Evolutionary conservation across 2,888 invertebrate genomes (phyloP).

Genomic region (Graphium colonna): DNA sequence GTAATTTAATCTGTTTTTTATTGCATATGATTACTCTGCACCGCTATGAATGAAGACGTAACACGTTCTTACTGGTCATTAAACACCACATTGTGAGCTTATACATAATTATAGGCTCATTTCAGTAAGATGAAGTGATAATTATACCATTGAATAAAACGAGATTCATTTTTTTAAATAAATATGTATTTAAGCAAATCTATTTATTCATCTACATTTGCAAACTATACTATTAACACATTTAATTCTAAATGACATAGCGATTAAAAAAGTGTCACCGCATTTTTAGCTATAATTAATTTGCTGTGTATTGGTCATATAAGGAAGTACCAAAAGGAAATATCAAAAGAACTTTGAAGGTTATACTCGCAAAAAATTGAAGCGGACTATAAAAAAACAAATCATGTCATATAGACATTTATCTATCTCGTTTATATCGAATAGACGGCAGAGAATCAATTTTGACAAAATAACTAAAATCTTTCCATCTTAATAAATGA

Average conservation of each 20-base stretch:
- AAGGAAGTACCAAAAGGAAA: slow-evolving; percentile 34
- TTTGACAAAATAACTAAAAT: too few species aligned
- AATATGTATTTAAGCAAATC: background rate
- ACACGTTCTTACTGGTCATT: background rate
- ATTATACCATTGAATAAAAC: background rate
- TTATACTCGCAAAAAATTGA: slow-evolving; percentile 39
- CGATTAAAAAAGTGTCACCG: background rate
- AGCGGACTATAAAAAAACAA: slow-evolving; percentile 32
- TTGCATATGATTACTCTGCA: slow-evolving; percentile 3
- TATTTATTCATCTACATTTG: too few species aligned
- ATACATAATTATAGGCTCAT: background rate
- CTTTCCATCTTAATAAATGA: too few species aligned
- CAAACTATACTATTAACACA: background rate
- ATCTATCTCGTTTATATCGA: slow-evolving; percentile 5
- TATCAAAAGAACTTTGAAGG: slow-evolving; percentile 35
- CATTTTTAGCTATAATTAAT: slow-evolving; percentile 28
- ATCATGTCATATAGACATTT: slow-evolving; percentile 23
- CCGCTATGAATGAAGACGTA: slow-evolving; percentile 17
- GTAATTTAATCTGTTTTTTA: slow-evolving; percentile 33
- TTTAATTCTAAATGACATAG: background rate
- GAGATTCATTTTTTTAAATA: background rate
- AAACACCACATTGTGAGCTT: background rate
- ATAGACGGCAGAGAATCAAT: background rate
- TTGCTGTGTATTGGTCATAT: slow-evolving; percentile 27
- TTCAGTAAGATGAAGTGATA: background rate